Conservation (phyloP, 2,888 invertebrate genomes). For the Leucoptera coffeella region DNA sequence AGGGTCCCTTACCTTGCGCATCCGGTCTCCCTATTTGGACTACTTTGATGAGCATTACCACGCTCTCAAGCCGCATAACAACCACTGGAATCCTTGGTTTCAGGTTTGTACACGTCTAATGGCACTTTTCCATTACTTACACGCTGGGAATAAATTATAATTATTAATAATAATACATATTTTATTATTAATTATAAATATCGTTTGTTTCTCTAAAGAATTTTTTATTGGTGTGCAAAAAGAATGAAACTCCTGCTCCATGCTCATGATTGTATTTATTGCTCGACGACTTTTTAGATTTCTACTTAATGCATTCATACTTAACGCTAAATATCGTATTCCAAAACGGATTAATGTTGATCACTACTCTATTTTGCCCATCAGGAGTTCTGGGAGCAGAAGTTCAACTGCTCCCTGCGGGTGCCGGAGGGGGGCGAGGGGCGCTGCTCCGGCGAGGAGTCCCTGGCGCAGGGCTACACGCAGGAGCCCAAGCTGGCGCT, state of each 20-base stretch:
- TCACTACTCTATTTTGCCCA: constrained; percentile 42
- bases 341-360: not conserved
- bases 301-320: no score
- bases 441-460: constrained; percentile 51
- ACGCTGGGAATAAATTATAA: no score
- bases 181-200: no score
- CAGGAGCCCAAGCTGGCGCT: constrained; percentile 76
- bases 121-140: no score
- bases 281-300: no score
- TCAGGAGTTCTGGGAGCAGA: constrained; percentile 71
- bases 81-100: constrained; percentile 68
- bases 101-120: constrained; percentile 17
- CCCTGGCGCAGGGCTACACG: constrained; percentile 46
- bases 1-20: constrained; percentile 67
- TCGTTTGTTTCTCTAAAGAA: no score
- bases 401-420: constrained; percentile 58
- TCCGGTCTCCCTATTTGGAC: constrained; percentile 63
- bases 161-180: no score
- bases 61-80: constrained; percentile 55
- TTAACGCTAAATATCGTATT: no score
- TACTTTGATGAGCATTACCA: constrained; percentile 65
- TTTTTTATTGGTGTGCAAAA: no score
- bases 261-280: no score
- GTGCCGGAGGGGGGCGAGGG: no score
- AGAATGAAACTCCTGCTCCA: no score